phyloP scores from a whole-genome alignment of 2,888 invertebrate genomes.

The Agriopis leucophaearia region DNA sequence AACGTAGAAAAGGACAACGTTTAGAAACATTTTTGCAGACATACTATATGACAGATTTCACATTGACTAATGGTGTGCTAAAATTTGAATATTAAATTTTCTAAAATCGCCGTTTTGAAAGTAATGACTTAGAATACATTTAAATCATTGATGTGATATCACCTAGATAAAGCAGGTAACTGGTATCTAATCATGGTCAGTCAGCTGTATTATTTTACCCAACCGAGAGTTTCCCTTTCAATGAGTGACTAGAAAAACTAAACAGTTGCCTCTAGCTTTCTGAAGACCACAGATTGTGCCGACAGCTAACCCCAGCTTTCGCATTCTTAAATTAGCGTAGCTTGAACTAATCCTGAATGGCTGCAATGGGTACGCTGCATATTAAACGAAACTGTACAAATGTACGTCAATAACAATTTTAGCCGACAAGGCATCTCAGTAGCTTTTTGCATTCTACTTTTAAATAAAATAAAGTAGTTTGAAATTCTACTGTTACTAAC shows the following conservation, averaged over 20 bases:
- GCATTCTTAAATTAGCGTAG: conserved; percentile 32
- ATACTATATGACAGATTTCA: conserved; percentile 27
- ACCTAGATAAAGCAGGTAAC: neutral
- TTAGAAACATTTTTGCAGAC: conserved; percentile 39
- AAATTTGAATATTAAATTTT: conserved; percentile 8
- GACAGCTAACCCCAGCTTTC: conserved; percentile 36
- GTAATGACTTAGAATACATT: neutral
- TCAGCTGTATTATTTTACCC: conserved; percentile 1
- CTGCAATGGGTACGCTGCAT: neutral
- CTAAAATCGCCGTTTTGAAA: neutral
- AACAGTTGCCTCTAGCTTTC: conserved; percentile 16
- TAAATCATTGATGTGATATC: neutral
- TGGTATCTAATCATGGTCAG: neutral
- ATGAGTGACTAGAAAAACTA: conserved; percentile 21
- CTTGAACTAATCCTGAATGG: conserved; percentile 30
- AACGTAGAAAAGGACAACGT: conserved; percentile 51
- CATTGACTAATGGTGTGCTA: conserved; percentile 18
- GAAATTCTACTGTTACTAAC: neutral
- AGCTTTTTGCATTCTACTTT: too few species aligned
- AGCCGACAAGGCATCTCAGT: too few species aligned
- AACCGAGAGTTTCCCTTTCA: conserved; percentile 32
- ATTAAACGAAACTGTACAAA: too few species aligned
- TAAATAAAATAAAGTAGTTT: neutral
- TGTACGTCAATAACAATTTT: too few species aligned
- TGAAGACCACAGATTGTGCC: conserved; percentile 15